A percentile compares a stretch with the other conserved stretches of the same genome.
Evolutionary conservation across 2,797 vertebrate genomes (phyloP).

Genomic region (Spatula versicolor): DNA sequence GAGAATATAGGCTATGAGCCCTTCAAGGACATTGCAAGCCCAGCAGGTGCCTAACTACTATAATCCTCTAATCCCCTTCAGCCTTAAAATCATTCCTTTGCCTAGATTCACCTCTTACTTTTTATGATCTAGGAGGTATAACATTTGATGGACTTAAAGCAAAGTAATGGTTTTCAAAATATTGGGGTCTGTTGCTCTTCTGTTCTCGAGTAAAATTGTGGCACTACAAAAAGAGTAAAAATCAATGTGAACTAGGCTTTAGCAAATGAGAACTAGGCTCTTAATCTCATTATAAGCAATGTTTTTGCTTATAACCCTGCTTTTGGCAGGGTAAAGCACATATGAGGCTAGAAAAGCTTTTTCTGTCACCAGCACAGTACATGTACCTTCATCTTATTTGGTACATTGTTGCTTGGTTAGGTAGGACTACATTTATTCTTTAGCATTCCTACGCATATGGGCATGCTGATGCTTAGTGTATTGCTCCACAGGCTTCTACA

Average conservation of each 20-base stretch:
- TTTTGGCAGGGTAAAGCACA: background rate
- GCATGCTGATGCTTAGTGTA: background rate
- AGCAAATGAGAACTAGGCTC: background rate
- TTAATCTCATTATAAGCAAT: background rate
- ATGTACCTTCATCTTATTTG: background rate
- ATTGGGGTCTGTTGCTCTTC: background rate
- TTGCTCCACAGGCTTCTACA: background rate
- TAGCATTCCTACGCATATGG: background rate
- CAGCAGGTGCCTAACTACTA: background rate
- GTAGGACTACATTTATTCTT: background rate
- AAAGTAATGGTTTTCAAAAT: constrained; percentile 2
- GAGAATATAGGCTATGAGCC: background rate
- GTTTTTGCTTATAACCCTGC: background rate
- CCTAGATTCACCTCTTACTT: constrained; percentile 18
- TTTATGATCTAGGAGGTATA: background rate
- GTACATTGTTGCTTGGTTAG: background rate
- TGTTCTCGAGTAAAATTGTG: background rate
- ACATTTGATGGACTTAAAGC: background rate
- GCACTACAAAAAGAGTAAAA: background rate
- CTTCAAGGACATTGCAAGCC: background rate
- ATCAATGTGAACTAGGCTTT: background rate
- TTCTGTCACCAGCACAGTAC: background rate
- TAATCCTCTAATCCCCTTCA: constrained; percentile 47
- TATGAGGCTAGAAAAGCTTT: background rate
- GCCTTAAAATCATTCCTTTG: background rate